Evolutionary conservation across 2,113 vertebrate species (phyloP), one percentile per base, ranked within the genome.

Genomic region (Hassar affinis): DNA sequence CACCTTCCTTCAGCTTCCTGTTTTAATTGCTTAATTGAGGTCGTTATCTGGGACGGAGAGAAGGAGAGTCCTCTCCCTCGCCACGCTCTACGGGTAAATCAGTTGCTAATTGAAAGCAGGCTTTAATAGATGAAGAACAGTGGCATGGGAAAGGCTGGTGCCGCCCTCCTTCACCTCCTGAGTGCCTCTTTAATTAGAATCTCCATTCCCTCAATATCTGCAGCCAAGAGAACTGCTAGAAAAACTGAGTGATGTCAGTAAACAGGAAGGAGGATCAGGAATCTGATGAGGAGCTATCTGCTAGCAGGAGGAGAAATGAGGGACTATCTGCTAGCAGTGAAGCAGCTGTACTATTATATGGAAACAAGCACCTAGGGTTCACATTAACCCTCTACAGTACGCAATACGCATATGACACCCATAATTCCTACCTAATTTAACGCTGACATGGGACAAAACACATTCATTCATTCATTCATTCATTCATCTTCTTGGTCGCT

Each of bases 11-110:
- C 54, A 35, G 69, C 57, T 71, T 68, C 61, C 18, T 57, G 25
- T 80, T 83, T 86, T 88, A 86, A 88, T 88, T 86, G 85, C 83
- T 78, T 88, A 86, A 86, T 86, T 88, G 77, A 86, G 79, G 69
- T 86, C 56, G 76, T 86, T 86, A 86, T 88, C 68, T 78, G 85
- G 22, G 56, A 88, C 47, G n/a, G 62, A 62, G 78, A 66, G 69
- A 38, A 33, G 76, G 38, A 47, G 78, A 47, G 15, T 11, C 10
- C 20, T 57, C 66, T 79, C 68, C 82, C 85, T 84, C 71, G 89
- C 90, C 88, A 77, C 69, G 78, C 80, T 84, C 79, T 80, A 71
- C 2, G 33, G 74, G 76, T 82, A 78, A 84, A 87, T 81, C 80
- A 78, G 7, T 14, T 15, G 12, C 47, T 78, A 86, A 87, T 80